Evolutionary conservation across 2,113 vertebrate species (phyloP).

Genomic region (Recurvirostra avosetta): DNA sequence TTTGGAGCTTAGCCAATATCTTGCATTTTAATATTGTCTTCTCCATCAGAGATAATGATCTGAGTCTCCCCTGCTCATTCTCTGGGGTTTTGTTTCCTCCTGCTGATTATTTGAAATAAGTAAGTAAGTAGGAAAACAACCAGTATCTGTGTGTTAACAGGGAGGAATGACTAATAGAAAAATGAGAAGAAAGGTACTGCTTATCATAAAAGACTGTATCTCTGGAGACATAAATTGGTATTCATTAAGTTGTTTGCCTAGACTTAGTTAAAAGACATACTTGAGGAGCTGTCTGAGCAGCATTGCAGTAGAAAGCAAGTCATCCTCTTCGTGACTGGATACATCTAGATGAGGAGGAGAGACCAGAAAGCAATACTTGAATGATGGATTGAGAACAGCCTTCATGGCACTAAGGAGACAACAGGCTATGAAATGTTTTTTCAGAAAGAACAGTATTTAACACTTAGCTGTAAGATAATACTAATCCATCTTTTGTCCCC

Average conservation of each 20-base stretch:
- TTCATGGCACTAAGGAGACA: background rate
- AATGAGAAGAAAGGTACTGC: background rate
- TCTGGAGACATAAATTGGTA: slow-evolving; percentile 27
- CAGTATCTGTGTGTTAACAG: background rate
- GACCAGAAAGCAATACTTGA: background rate
- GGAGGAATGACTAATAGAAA: slow-evolving; percentile 27
- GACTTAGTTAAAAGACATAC: background rate
- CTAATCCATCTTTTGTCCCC: background rate
- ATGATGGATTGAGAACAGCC: slow-evolving; percentile 25
- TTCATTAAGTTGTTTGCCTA: slow-evolving; percentile 56
- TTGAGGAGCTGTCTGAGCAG: slow-evolving; percentile 37
- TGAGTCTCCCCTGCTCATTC: background rate
- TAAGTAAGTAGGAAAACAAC: slow-evolving; percentile 15
- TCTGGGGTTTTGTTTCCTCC: background rate
- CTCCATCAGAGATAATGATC: background rate
- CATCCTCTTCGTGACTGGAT: background rate
- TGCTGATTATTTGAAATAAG: slow-evolving; percentile 22
- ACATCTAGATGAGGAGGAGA: background rate
- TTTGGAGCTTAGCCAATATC: background rate
- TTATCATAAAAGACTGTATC: slow-evolving; percentile 8
- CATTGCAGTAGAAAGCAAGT: slow-evolving; percentile 12
- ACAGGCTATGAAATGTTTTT: slow-evolving; percentile 15
- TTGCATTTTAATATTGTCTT: slow-evolving; percentile 6
- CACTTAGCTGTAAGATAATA: background rate
- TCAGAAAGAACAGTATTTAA: background rate